Conservation (phyloP, 2,797 vertebrate species). For the Philypnodon macrostomus region DNA sequence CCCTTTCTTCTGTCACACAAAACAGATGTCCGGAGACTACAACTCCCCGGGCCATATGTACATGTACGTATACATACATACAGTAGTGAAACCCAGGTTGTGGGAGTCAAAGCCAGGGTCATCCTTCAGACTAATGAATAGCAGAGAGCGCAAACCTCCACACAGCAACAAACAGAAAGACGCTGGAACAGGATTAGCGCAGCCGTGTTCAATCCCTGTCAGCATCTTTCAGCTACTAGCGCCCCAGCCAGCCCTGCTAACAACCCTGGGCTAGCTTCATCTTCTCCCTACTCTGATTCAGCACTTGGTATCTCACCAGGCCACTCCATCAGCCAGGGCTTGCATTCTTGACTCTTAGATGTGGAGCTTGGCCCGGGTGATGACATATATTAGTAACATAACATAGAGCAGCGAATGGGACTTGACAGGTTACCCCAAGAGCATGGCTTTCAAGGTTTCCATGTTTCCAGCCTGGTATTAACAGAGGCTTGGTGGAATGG, state of each 20-base stretch:
- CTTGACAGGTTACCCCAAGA: constrained; percentile 78
- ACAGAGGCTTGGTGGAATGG: constrained; percentile 50
- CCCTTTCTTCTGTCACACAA: constrained; percentile 59
- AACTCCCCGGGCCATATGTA: constrained; percentile 43
- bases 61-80: constrained; percentile 53
- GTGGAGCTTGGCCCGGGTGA: constrained; percentile 75
- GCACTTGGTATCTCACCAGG: constrained; percentile 72
- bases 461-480: constrained; percentile 74
- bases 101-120: constrained; percentile 45
- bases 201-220: constrained; percentile 56
- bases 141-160: constrained; percentile 25
- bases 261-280: constrained; percentile 53
- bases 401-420: constrained; percentile 74
- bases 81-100: constrained; percentile 46
- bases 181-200: constrained; percentile 50
- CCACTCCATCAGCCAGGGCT: constrained; percentile 62
- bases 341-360: constrained; percentile 76
- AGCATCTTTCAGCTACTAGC: constrained; percentile 61
- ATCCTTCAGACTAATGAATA: constrained; percentile 53
- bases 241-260: constrained; percentile 60
- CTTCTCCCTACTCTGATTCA: constrained; percentile 67
- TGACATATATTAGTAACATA: constrained; percentile 80
- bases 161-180: constrained; percentile 32
- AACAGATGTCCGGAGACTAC: constrained; percentile 60
- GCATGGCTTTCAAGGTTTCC: constrained; percentile 76